Evolutionary conservation across 2,113 vertebrate species (phyloP).

Genomic region (Aegotheles bennettii): DNA sequence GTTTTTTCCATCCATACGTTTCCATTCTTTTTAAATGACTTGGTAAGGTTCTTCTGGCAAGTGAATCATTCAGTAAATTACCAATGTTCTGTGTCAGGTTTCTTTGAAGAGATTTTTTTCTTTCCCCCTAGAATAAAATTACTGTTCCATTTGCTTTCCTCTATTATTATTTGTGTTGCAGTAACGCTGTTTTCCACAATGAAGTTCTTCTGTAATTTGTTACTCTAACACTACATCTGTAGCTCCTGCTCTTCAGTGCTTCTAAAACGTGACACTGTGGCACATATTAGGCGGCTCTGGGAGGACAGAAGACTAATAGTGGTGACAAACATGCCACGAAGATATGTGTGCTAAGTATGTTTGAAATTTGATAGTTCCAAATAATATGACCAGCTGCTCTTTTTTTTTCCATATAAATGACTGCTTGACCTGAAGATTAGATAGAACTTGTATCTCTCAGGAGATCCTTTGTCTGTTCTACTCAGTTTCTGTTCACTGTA

Average conservation of each 20-base stretch:
- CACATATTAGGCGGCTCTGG: accelerated
- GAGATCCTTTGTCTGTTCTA: background rate
- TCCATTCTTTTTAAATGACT: background rate
- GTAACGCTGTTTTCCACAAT: background rate
- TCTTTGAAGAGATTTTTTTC: background rate
- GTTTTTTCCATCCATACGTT: too few relatives aligned
- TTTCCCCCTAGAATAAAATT: background rate
- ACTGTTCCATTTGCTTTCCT: background rate
- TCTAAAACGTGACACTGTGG: background rate
- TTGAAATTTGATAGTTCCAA: background rate
- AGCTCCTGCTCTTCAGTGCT: background rate
- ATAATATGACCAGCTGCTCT: background rate
- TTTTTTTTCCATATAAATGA: background rate
- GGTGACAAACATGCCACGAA: background rate
- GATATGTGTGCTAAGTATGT: background rate
- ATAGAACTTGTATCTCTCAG: background rate
- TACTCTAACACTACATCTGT: background rate
- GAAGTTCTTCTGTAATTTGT: background rate
- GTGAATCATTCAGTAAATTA: background rate
- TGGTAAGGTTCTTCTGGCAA: background rate
- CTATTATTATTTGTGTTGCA: background rate
- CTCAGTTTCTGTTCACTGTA: background rate
- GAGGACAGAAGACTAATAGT: background rate
- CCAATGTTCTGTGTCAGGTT: background rate
- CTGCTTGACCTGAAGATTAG: background rate